Percentiles rank a stretch among this genome's conserved stretches.
phyloP scores from a whole-genome alignment of 2,888 invertebrate genomes.

The Acronicta leporina region DNA sequence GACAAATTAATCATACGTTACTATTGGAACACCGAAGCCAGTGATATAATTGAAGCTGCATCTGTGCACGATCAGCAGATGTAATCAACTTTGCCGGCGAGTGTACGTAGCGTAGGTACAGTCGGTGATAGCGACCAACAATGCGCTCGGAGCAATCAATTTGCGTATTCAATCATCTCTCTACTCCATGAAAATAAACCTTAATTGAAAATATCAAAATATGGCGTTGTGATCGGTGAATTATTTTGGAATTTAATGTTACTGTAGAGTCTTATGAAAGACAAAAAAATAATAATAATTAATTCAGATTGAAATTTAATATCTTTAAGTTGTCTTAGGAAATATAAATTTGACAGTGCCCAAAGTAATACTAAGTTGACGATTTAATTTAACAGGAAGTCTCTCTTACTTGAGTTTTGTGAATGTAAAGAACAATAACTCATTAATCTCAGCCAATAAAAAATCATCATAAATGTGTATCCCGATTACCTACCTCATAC shows the following conservation, averaged over 20 bases:
- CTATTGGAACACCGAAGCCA: slow-evolving; percentile 31
- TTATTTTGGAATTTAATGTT: background rate
- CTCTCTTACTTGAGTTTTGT: too few relatives aligned
- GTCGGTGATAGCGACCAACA: slow-evolving; percentile 60
- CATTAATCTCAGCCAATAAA: background rate
- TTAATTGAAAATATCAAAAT: slow-evolving; percentile 57
- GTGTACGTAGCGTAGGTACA: slow-evolving; percentile 49
- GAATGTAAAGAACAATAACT: background rate
- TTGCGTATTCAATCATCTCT: slow-evolving; percentile 75
- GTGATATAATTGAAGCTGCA: slow-evolving; percentile 47
- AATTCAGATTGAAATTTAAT: too few relatives aligned
- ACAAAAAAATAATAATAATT: too few relatives aligned
- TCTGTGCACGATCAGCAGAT: slow-evolving; percentile 54
- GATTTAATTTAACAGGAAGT: too few relatives aligned
- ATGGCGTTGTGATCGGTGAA: slow-evolving; percentile 9
- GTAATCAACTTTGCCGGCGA: slow-evolving; percentile 75
- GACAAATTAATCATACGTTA: slow-evolving; percentile 41
- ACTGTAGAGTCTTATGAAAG: too few relatives aligned
- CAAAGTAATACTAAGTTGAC: too few relatives aligned
- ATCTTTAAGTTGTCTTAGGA: too few relatives aligned
- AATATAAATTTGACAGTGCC: too few relatives aligned
- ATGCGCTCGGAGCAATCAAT: slow-evolving; percentile 74
- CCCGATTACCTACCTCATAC: background rate
- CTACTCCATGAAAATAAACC: slow-evolving; percentile 56
- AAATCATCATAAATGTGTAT: background rate